phyloP scores from a whole-genome alignment of 2,113 vertebrate species.

The Argyrosomus japonicus region DNA sequence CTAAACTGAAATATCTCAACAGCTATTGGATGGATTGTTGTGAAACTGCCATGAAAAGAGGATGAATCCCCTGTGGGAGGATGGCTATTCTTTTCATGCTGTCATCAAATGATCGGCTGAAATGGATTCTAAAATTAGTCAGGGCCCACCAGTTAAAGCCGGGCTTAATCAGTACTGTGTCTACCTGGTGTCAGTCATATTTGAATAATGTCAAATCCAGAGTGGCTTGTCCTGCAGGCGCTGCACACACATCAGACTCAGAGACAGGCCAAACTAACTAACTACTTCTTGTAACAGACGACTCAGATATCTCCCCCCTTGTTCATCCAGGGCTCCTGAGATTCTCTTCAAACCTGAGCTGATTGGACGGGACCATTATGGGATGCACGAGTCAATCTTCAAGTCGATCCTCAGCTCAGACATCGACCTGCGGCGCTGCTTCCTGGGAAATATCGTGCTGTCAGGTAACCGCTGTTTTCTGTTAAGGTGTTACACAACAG shows the following conservation, averaged over 20 bases:
- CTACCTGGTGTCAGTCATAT: neutral
- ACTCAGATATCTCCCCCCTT: neutral
- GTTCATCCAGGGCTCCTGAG: constrained; percentile 79
- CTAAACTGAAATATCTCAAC: no score
- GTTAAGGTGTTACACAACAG: neutral
- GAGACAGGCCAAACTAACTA: neutral
- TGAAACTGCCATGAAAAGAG: no score
- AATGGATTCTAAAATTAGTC: neutral
- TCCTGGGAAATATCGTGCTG: constrained; percentile 81
- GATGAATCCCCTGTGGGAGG: no score
- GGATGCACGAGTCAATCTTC: constrained; percentile 84
- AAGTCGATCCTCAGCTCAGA: constrained; percentile 81
- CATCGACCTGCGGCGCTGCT: constrained; percentile 80
- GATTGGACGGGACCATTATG: constrained; percentile 83
- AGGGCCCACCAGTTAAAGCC: no score
- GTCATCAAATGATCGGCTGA: neutral
- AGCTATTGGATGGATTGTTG: no score
- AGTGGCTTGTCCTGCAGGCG: neutral
- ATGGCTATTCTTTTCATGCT: no score
- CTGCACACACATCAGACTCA: neutral
- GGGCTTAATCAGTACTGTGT: neutral
- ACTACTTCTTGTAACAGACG: neutral
- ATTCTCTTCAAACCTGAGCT: constrained; percentile 84
- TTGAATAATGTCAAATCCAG: neutral
- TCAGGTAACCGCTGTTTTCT: constrained; percentile 74